Percentiles rank a stretch among this genome's conserved stretches.
These are phyloP conservation scores for Heterotilapia buettikoferi DNA, from an alignment of 2,113 vertebrate species.

Conservation along the genomic window DNA sequence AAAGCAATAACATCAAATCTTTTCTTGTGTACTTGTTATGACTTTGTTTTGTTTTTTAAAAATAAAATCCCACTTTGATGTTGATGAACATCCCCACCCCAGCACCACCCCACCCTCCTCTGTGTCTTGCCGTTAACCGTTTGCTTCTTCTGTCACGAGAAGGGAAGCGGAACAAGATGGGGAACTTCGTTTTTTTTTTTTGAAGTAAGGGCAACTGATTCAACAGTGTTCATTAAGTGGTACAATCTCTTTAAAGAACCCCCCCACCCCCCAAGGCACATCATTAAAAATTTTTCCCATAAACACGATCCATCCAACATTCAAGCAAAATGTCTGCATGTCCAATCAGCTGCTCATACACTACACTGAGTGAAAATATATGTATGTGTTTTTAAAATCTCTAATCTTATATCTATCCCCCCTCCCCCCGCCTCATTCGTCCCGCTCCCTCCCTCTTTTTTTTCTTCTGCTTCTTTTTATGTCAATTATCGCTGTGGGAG, in stretches of 20 bases:
- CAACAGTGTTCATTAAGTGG: conserved; percentile 4
- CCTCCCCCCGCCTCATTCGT: neutral
- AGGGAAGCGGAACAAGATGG: neutral
- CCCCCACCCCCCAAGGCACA: conserved; percentile 64
- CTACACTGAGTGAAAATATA: neutral
- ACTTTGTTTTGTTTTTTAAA: neutral
- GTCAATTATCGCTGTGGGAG: conserved; percentile 50
- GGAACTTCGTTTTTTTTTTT: neutral
- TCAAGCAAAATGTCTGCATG: conserved; percentile 6
- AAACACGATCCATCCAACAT: conserved; percentile 8
- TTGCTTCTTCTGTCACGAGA: neutral
- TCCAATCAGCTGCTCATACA: neutral
- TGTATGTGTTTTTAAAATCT: conserved; percentile 4
- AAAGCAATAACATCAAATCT: neutral
- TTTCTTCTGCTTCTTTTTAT: neutral
- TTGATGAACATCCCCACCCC: neutral
- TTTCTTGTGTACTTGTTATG: neutral
- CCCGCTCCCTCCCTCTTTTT: neutral
- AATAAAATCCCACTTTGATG: neutral
- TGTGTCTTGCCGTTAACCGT: neutral
- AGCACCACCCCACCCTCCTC: neutral
- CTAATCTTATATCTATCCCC: conserved; percentile 51
- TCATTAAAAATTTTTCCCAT: conserved; percentile 46
- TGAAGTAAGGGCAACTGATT: neutral
- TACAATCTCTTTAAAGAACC: conserved; percentile 52